Base-by-base conservation (phyloP, 2,797 vertebrate genomes). In the Hydrophis major region DNA sequence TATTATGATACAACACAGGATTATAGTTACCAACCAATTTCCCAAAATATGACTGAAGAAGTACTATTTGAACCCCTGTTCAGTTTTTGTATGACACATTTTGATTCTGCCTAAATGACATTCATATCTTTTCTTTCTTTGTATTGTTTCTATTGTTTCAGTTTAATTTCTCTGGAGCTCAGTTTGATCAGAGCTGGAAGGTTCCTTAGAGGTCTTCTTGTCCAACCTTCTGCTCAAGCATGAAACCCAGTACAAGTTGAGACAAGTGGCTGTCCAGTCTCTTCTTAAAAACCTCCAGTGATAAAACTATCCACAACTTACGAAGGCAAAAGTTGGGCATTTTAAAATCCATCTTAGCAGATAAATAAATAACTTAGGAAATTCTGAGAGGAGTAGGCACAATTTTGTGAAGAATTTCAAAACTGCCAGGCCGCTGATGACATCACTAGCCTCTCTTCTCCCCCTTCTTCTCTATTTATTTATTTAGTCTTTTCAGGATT, bases 401-500 rank as follows among this genome's bases (percentile, higher is more conserved):
- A 47, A 10, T 83, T 83, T 83, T 1, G 0, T 47, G 18, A 83
- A 83, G 74, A 25, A 18, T 42, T 25, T 83, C 37, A 83, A 47
- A 83, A 83, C 10, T 5, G 10, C 3, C 18, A 47, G 10, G 10
- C 20, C 25, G 20, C 18, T 22, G 8, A 42, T 78, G 20, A 83
- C 20, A 83, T 83, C 20, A 47, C 20, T 12, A 47, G 37, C 6
- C 3, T 6, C 20, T 20, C 20, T 4, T 53, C 28, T 61, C 55
- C 88, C 42, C 57, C 59, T 37, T n/a, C 20, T 12, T 37, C 2
- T 12, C 37, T 89, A 59, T 16, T 53, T 42, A 53, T 74, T 78
- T 89, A 32, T 91, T 94, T 74, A 89, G n/a, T 2, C 2, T 16
- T 89, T 87, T 1, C 37, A 28, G 91, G 60, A 47, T 94, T 94